A percentile compares a stretch with the other conserved stretches of the same genome.
Conservation (phyloP, 1,140 invertebrate genomes). For the Hydropsyche tenuis region DNA sequence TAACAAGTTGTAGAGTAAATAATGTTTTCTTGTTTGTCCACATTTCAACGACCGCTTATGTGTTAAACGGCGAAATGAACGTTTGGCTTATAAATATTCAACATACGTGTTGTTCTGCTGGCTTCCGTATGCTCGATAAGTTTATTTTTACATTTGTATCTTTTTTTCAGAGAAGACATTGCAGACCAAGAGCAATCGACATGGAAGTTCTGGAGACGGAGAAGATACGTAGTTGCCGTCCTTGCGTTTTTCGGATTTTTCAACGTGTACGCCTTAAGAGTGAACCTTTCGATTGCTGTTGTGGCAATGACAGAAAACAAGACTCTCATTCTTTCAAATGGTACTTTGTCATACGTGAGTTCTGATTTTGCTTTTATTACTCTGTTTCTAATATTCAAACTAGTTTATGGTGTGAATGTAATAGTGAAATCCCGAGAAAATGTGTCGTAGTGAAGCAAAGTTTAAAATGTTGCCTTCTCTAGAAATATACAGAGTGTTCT, state of each 20-base stretch:
- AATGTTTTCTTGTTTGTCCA: no score
- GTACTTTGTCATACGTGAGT: conserved; percentile 63
- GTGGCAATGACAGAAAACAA: conserved; percentile 83
- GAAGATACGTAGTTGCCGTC: conserved; percentile 75
- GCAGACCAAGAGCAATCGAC: conserved; percentile 61
- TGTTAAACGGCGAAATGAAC: no score
- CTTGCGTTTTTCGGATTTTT: conserved; percentile 89
- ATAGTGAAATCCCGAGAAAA: no score
- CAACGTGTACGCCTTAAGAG: conserved; percentile 84
- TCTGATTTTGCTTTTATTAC: no score
- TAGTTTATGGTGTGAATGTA: no score
- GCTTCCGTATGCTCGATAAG: not conserved
- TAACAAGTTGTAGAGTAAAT: no score
- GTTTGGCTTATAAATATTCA: no score
- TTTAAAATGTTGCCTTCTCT: not conserved
- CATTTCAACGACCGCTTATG: no score
- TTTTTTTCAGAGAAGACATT: conserved; percentile 59
- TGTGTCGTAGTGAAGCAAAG: no score
- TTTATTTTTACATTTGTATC: not conserved
- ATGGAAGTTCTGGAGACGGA: conserved; percentile 74
- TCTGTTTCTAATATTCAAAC: no score
- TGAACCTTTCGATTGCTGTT: conserved; percentile 88
- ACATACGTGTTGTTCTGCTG: no score
- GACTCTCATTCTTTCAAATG: conserved; percentile 64
- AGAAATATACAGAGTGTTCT: no score